Base-by-base conservation (phyloP, 2,888 invertebrate species). In the Dichetophora obliterata region DNA sequence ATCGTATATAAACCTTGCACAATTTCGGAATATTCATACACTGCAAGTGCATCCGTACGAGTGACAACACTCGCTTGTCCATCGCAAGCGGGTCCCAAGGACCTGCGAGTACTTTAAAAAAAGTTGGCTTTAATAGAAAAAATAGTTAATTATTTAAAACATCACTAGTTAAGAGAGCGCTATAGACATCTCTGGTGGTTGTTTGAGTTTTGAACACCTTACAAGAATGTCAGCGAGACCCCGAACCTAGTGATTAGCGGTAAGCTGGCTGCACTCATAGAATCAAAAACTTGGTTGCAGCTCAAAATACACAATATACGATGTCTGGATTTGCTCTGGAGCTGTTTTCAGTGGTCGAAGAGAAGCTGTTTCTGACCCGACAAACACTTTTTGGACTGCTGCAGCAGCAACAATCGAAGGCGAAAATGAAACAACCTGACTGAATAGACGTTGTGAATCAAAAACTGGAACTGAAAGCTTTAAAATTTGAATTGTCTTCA, bases 1-100 rank as follows among this genome's bases (percentile, higher is more conserved):
- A 31, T 31, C 43, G 75, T 79, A 80, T 80, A 80, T 76, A 80
- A 78, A 79, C 52, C 9, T 9, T 6, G 8, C 11, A 0, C 3
- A n/a, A 52, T 22, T 22, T 34, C n/a, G 37, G 61, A 70, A 75
- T 48, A 79, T 48, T 27, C 78, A 81, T 81, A 80, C 82, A 82
- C 80, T 80, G 69, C 78, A 81, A 80, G 81, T 82, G 79, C 81
- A 80, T 70, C 54, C 16, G 66, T 54, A 22, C 66, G 66, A 74
- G 54, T 54, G 66, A 11, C 3, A 72, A 72, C 61, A 27, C 70
- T 70, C 54, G 52, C 43, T 52, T 16, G 70, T 57, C 34, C 14
- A 11, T 24, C 8, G 59, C 22, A 22, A 9, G 27, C 24, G 14
- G 72, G 61, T 72, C 61, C 72, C 16, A n/a, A 59, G 72, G 61